These are phyloP conservation scores for Mactromeris polynyma DNA, from an alignment of 2,888 invertebrate genomes.

Conservation along the genomic window DNA sequence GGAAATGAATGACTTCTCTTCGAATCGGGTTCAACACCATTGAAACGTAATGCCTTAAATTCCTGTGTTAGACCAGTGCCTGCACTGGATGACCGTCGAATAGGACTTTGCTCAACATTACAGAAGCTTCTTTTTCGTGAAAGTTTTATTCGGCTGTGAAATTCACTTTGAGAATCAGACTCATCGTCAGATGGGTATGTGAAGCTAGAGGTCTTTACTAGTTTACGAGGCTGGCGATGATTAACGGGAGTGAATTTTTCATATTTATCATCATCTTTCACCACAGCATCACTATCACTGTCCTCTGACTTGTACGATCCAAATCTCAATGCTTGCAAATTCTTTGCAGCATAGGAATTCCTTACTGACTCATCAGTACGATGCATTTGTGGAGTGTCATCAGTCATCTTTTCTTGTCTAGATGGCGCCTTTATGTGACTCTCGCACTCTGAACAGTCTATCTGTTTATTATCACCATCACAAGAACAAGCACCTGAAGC, in stretches of 20 bases:
- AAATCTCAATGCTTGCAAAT: slow-evolving; percentile 80
- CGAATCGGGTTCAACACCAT: slow-evolving; percentile 69
- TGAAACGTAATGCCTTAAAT: slow-evolving; percentile 66
- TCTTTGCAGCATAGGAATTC: slow-evolving; percentile 82
- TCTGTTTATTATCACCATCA: background rate
- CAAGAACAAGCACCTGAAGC: slow-evolving; percentile 8
- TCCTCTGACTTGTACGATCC: slow-evolving; percentile 77
- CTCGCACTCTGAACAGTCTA: slow-evolving; percentile 65
- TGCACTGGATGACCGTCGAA: slow-evolving; percentile 53
- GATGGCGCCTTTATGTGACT: slow-evolving; percentile 77
- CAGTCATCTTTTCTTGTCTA: slow-evolving; percentile 75
- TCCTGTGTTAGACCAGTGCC: slow-evolving; percentile 75
- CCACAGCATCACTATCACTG: slow-evolving; percentile 63
- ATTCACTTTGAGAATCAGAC: slow-evolving; percentile 42
- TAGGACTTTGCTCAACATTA: slow-evolving; percentile 68
- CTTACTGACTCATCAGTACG: slow-evolving; percentile 79
- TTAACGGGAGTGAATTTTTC: slow-evolving; percentile 10
- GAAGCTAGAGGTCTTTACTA: slow-evolving; percentile 63
- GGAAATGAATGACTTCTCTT: slow-evolving; percentile 70
- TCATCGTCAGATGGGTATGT: slow-evolving; percentile 76
- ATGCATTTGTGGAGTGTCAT: slow-evolving; percentile 82
- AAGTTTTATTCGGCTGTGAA: slow-evolving; percentile 47
- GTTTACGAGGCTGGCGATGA: slow-evolving; percentile 49
- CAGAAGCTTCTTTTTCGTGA: slow-evolving; percentile 70
- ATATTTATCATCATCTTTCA: slow-evolving; percentile 54